Evolutionary conservation across 1,140 invertebrate genomes (phyloP).

Genomic region (Lamellibrachia luymesi): DNA sequence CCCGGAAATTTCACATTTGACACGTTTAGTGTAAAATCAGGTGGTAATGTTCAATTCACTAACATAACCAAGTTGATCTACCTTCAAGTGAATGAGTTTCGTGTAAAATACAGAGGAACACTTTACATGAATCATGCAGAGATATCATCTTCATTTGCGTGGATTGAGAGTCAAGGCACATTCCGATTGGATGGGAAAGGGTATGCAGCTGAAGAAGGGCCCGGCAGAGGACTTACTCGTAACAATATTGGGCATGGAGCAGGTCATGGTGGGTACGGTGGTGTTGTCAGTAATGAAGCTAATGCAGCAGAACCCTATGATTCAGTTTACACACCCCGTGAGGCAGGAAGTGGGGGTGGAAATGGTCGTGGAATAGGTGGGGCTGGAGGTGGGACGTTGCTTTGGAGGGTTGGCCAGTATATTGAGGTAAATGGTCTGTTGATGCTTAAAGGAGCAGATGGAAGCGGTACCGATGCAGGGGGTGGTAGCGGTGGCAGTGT

Average conservation of each 20-base stretch:
- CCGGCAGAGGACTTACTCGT: background rate
- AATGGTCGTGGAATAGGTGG: constrained; percentile 10
- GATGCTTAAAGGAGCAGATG: constrained; percentile 37
- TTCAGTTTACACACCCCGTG: background rate
- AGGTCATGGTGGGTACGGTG: constrained; percentile 15
- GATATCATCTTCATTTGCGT: constrained; percentile 7
- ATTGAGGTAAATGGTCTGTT: constrained; percentile 43
- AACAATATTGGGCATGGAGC: constrained; percentile 7
- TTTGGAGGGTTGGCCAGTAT: constrained; percentile 28
- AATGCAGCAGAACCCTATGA: background rate
- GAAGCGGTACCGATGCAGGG: constrained; percentile 34
- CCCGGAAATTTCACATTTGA: constrained; percentile 12
- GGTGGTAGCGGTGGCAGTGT: constrained; percentile 45
- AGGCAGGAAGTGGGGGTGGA: constrained; percentile 7
- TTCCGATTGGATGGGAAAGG: constrained; percentile 16
- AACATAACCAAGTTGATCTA: constrained; percentile 7
- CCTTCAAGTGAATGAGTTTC: constrained; percentile 12
- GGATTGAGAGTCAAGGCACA: constrained; percentile 17
- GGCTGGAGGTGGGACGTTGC: constrained; percentile 5
- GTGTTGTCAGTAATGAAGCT: background rate
- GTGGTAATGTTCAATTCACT: background rate
- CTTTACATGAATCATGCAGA: constrained; percentile 21
- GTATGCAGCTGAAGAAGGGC: background rate
- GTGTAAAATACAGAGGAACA: constrained; percentile 10
- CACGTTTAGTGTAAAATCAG: background rate